phyloP scores from a whole-genome alignment of 1,140 invertebrate genomes.

The Leucophenga varia region DNA sequence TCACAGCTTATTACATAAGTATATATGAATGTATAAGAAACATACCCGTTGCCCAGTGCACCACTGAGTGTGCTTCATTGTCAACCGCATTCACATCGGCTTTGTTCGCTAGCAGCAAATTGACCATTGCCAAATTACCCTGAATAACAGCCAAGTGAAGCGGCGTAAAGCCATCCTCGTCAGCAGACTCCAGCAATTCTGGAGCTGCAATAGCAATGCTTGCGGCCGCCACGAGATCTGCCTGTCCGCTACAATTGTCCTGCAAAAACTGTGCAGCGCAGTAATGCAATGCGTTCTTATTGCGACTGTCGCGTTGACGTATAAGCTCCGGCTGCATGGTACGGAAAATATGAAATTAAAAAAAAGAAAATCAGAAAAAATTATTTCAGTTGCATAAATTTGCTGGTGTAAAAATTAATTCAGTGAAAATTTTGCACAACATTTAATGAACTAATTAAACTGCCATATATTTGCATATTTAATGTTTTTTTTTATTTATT shows the following conservation, averaged over 20 bases:
- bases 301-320: constrained; percentile 73
- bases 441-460: constrained; percentile 55
- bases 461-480: constrained; percentile 43
- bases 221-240: constrained; percentile 62
- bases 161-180: constrained; percentile 92
- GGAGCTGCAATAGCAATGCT: constrained; percentile 72
- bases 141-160: constrained; percentile 91
- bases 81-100: constrained; percentile 88
- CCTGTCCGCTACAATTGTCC: constrained; percentile 57
- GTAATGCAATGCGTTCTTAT: constrained; percentile 90
- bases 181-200: constrained; percentile 75
- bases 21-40: not conserved
- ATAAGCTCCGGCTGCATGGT: constrained; percentile 62
- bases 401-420: not conserved
- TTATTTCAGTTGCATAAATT: not conserved
- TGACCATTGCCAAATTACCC: constrained; percentile 80
- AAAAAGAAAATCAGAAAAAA: not conserved
- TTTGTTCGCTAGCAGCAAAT: constrained; percentile 75
- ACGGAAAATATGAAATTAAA: not conserved
- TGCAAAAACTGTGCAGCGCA: constrained; percentile 66
- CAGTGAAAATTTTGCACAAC: constrained; percentile 11
- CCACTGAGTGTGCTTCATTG: constrained; percentile 91
- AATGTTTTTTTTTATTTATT: too few relatives aligned
- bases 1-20: not conserved
- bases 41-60: constrained; percentile 97